A percentile compares a stretch with the other conserved stretches of the same genome.
phyloP scores from a whole-genome alignment of 2,797 vertebrate genomes.

The Hipposideros larvatus region DNA sequence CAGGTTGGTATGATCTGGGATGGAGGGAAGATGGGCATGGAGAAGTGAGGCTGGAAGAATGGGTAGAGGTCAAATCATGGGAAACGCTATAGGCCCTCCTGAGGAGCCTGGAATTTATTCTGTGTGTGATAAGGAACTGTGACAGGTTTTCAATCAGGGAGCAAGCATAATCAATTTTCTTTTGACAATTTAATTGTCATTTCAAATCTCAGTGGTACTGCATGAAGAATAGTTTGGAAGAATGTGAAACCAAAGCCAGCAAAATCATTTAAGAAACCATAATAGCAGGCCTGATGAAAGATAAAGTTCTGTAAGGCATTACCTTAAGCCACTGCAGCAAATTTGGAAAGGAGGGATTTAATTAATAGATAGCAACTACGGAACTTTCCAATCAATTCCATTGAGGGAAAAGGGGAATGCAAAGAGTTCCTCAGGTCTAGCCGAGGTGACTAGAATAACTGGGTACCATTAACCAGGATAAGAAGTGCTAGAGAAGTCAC shows the following conservation, averaged over 20 bases:
- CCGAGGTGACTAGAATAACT: background rate
- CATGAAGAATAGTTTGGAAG: slow-evolving; percentile 7
- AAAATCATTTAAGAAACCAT: slow-evolving; percentile 59
- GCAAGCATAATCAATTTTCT: background rate
- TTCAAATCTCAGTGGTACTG: slow-evolving; percentile 7
- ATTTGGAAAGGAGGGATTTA: slow-evolving; percentile 42
- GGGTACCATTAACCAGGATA: background rate
- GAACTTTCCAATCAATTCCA: slow-evolving; percentile 31
- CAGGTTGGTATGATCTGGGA: background rate
- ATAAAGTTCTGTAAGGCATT: background rate
- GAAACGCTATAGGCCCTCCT: background rate
- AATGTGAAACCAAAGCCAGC: slow-evolving; percentile 51
- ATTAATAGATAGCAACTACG: background rate
- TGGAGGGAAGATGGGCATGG: background rate
- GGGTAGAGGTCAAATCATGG: slow-evolving; percentile 6
- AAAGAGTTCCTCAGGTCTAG: background rate
- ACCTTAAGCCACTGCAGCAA: background rate
- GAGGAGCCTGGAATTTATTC: slow-evolving; percentile 8
- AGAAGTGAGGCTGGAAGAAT: background rate
- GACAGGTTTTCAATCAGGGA: slow-evolving; percentile 19
- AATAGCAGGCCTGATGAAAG: slow-evolving; percentile 24
- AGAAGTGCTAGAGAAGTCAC: background rate
- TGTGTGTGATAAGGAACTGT: background rate
- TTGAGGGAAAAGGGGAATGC: background rate
- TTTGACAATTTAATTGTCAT: slow-evolving; percentile 15